Percentiles rank a stretch among this genome's conserved stretches.
Conservation (phyloP, 2,797 vertebrate genomes). For the Catamblyrhynchus diadema region DNA sequence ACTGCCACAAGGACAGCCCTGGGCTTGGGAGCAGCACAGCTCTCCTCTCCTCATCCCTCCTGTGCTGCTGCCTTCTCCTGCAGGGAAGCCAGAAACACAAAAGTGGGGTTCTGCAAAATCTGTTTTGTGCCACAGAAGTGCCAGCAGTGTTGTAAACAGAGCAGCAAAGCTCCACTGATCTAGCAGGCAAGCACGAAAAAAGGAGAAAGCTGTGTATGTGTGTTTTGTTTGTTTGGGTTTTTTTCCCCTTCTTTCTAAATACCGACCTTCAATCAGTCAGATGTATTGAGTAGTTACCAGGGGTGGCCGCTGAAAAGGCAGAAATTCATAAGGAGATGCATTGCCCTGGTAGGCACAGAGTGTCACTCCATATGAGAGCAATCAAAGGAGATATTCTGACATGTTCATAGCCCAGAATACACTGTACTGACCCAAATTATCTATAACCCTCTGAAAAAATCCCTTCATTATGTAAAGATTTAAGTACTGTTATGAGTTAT, state of each 20-base stretch:
- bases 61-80: neutral
- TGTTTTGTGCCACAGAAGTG: neutral
- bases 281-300: neutral
- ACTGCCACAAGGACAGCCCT: neutral
- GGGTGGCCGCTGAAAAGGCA: neutral
- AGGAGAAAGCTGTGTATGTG: neutral
- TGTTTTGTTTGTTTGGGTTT: neutral
- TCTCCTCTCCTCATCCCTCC: accelerated
- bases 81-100: neutral
- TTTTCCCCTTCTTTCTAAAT: neutral
- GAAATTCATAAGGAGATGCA: neutral
- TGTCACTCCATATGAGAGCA: neutral
- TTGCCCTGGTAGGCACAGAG: neutral
- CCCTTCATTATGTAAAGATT: neutral
- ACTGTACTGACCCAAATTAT: neutral
- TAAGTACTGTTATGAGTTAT: neutral
- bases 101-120: neutral
- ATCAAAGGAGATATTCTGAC: neutral
- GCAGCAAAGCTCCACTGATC: neutral
- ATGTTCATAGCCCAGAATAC: neutral
- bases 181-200: neutral
- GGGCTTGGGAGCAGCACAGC: neutral
- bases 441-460: neutral
- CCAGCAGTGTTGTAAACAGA: neutral
- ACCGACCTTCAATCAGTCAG: neutral